These are phyloP conservation scores for Drosophila leontia DNA, from an alignment of 1,140 invertebrate genomes.

Conservation along the genomic window DNA sequence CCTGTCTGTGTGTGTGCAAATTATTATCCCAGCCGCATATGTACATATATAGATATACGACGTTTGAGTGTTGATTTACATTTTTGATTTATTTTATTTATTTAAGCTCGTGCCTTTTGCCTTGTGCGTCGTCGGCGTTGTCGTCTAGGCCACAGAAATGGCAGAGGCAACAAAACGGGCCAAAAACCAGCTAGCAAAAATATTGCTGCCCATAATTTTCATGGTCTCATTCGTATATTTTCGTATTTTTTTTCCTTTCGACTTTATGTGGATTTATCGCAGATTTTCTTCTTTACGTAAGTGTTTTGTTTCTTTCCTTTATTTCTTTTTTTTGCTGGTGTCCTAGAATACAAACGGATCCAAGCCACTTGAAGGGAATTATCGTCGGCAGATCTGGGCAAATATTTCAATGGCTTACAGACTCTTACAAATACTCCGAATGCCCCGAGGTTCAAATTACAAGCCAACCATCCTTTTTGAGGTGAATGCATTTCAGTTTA, in stretches of 20 bases:
- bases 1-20: constrained; percentile 47
- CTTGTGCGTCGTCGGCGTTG: constrained; percentile 28
- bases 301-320: constrained; percentile 55
- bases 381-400: constrained; percentile 24
- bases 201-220: constrained; percentile 70
- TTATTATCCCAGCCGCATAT: constrained; percentile 56
- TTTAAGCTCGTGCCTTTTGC: constrained; percentile 67
- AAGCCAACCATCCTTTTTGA: neutral
- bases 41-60: constrained; percentile 22
- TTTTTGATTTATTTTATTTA: constrained; percentile 84
- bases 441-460: constrained; percentile 18
- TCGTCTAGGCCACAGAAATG: constrained; percentile 63
- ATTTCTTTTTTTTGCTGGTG: neutral
- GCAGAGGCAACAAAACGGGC: constrained; percentile 29
- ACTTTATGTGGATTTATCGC: constrained; percentile 68
- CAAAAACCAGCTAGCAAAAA: constrained; percentile 50
- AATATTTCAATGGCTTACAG: constrained; percentile 28
- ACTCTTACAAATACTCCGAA: constrained; percentile 12
- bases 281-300: constrained; percentile 69
- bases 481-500: neutral
- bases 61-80: constrained; percentile 75
- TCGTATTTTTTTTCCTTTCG: constrained; percentile 36
- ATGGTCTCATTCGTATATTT: constrained; percentile 63
- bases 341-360: constrained; percentile 15
- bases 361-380: constrained; percentile 47